phyloP scores from a whole-genome alignment of 2,888 invertebrate genomes.

The Luperina nickerlii region DNA sequence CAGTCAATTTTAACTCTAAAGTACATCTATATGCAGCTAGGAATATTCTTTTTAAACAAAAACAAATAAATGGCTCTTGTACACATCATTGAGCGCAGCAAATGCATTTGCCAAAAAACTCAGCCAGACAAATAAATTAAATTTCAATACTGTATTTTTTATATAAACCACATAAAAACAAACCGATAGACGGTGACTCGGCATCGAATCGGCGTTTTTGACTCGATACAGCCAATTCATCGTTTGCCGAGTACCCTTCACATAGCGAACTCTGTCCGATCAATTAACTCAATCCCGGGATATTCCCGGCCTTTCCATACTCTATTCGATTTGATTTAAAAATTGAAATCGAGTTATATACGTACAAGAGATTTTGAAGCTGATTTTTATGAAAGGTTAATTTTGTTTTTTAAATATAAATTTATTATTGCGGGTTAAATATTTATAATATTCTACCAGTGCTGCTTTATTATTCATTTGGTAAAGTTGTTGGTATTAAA shows the following conservation, averaged over 20 bases:
- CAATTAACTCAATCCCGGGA: constrained; percentile 68
- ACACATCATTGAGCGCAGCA: constrained; percentile 17
- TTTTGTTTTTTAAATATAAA: constrained; percentile 33
- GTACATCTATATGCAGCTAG: too few relatives aligned
- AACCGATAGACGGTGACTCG: constrained; percentile 48
- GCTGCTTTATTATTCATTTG: not conserved
- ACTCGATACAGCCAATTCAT: constrained; percentile 68
- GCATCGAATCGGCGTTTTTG: constrained; percentile 53
- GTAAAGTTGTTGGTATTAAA: not conserved
- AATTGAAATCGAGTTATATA: constrained; percentile 57
- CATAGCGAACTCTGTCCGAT: constrained; percentile 66
- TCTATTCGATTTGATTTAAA: constrained; percentile 64
- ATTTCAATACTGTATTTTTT: constrained; percentile 50
- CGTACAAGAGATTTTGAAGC: constrained; percentile 36
- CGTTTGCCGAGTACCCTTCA: constrained; percentile 63
- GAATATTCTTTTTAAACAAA: not conserved
- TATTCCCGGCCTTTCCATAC: constrained; percentile 59
- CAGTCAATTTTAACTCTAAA: not conserved
- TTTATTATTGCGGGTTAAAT: constrained; percentile 1
- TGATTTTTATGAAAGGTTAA: constrained; percentile 43
- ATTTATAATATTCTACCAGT: not conserved
- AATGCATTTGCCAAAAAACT: constrained; percentile 34
- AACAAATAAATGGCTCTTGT: not conserved
- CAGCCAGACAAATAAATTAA: constrained; percentile 58
- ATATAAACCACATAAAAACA: constrained; percentile 51